phyloP scores from a whole-genome alignment of 2,888 invertebrate species.

The Tachina fera region DNA sequence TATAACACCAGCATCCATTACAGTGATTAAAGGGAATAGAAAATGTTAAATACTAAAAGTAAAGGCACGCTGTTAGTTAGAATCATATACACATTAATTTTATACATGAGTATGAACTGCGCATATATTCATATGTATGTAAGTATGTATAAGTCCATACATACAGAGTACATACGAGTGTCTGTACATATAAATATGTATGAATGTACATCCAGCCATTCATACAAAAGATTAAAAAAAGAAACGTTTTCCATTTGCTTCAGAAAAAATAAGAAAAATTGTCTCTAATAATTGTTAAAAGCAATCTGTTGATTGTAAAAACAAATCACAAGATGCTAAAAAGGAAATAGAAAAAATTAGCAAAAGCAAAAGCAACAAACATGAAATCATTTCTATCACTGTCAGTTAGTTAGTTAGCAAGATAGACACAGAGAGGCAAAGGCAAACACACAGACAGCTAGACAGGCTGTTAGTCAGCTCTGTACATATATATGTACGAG shows the following conservation, averaged over 20 bases:
- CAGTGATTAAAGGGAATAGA: too few species aligned
- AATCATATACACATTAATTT: too few species aligned
- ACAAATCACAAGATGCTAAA: constrained; percentile 55
- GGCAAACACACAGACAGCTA: background rate
- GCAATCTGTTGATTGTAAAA: constrained; percentile 70
- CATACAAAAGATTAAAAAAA: constrained; percentile 1
- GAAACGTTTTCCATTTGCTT: background rate
- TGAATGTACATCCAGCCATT: background rate
- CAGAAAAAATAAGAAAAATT: constrained; percentile 32
- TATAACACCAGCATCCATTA: too few species aligned
- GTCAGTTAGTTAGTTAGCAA: constrained; percentile 51
- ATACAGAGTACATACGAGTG: too few species aligned
- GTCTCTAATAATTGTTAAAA: constrained; percentile 62
- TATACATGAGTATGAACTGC: too few species aligned
- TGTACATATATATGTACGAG: background rate
- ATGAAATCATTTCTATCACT: constrained; percentile 59
- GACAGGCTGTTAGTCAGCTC: background rate
- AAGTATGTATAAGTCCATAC: too few species aligned
- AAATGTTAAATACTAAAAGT: too few species aligned
- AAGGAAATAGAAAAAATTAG: constrained; percentile 26
- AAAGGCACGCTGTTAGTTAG: too few species aligned
- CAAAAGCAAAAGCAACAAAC: constrained; percentile 35
- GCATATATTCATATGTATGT: too few species aligned
- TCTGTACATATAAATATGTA: too few species aligned
- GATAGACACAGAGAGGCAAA: background rate